A percentile compares a stretch with the other conserved stretches of the same genome.
Evolutionary conservation across 2,797 vertebrate genomes (phyloP).

Genomic region (Lacerta viridis): DNA sequence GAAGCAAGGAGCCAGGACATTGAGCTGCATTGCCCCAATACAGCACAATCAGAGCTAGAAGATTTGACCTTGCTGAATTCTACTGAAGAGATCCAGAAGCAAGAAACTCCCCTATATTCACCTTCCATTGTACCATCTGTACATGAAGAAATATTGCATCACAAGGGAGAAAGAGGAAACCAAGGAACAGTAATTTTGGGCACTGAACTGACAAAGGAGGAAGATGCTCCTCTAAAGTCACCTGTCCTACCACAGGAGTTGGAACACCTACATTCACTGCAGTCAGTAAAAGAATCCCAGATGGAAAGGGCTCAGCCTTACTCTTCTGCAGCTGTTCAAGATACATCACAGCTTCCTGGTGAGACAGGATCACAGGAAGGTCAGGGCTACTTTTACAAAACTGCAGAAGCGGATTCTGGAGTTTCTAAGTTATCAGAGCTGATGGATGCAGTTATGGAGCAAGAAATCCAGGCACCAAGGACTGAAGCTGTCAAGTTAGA

Average conservation of each 20-base stretch:
- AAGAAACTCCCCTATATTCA: slow-evolving; percentile 1
- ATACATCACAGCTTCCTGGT: slow-evolving; percentile 41
- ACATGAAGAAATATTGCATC: slow-evolving; percentile 2
- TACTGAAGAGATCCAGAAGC: neutral
- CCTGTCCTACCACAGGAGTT: slow-evolving; percentile 27
- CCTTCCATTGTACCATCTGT: neutral
- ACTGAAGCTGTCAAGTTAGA: slow-evolving; percentile 23
- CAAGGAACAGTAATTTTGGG: slow-evolving; percentile 16
- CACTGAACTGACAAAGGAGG: slow-evolving; percentile 42
- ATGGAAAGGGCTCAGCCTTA: slow-evolving; percentile 12
- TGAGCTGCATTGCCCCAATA: neutral
- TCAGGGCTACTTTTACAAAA: slow-evolving; percentile 58
- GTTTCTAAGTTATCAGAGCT: slow-evolving; percentile 20
- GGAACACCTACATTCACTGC: slow-evolving; percentile 30
- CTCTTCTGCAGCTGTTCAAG: slow-evolving; percentile 57
- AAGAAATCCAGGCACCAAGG: slow-evolving; percentile 21
- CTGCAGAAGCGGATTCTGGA: slow-evolving; percentile 24
- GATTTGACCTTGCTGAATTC: slow-evolving; percentile 4
- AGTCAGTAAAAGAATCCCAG: slow-evolving; percentile 29
- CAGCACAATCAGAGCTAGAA: slow-evolving; percentile 8
- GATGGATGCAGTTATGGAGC: slow-evolving; percentile 44
- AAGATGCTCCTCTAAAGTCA: slow-evolving; percentile 30
- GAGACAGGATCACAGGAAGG: slow-evolving; percentile 59
- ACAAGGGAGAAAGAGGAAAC: neutral
- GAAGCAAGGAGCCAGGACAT: neutral